These are phyloP conservation scores for Thereva unica DNA, from an alignment of 2,888 invertebrate species.

Conservation along the genomic window DNA sequence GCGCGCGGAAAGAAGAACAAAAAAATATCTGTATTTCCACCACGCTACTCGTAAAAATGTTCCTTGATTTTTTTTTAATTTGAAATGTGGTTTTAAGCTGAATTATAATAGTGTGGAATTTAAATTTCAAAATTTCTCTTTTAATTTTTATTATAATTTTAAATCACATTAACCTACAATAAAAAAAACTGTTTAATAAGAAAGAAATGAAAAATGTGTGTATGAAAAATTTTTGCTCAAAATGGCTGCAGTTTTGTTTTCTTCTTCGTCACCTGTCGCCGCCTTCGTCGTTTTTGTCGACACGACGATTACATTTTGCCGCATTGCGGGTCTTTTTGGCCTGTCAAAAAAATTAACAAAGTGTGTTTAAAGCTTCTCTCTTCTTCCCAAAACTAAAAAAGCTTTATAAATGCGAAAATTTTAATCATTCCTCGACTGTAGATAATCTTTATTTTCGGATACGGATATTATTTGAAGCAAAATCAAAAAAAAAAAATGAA, in stretches of 20 bases:
- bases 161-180: background rate
- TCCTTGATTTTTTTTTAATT: too few relatives aligned
- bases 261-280: slow-evolving; percentile 52
- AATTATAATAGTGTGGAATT: too few relatives aligned
- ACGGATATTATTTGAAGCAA: background rate
- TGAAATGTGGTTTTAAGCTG: too few relatives aligned
- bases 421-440: slow-evolving; percentile 3
- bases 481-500: too few relatives aligned
- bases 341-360: slow-evolving; percentile 34
- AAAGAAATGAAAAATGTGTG: slow-evolving; percentile 20
- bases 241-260: slow-evolving; percentile 41
- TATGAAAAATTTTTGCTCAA: slow-evolving; percentile 32
- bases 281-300: slow-evolving; percentile 51
- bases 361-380: slow-evolving; percentile 29
- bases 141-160: too few relatives aligned
- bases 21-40: too few relatives aligned
- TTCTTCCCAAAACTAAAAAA: background rate
- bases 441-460: slow-evolving; percentile 27
- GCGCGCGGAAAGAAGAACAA: too few relatives aligned
- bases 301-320: slow-evolving; percentile 51
- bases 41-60: too few relatives aligned
- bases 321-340: slow-evolving; percentile 58
- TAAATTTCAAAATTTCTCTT: too few relatives aligned
- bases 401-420: slow-evolving; percentile 25
- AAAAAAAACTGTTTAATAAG: slow-evolving; percentile 1